These are phyloP conservation scores for Heteropelma amictum DNA, from an alignment of 2,888 invertebrate genomes.

Conservation along the genomic window DNA sequence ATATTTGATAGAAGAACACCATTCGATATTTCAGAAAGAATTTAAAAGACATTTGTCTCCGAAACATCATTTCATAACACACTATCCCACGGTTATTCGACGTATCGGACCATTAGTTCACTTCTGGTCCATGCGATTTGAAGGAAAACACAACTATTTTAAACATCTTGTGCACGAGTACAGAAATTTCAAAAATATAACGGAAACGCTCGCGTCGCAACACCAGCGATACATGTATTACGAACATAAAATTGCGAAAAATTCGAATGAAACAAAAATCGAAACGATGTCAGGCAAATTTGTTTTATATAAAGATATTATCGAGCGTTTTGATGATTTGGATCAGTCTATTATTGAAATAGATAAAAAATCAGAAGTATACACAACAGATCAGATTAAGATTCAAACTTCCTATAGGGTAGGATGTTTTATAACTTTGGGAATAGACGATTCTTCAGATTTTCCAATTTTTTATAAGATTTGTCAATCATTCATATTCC, in stretches of 20 bases:
- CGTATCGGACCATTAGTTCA: slow-evolving; percentile 35
- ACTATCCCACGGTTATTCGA: slow-evolving; percentile 42
- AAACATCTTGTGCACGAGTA: slow-evolving; percentile 40
- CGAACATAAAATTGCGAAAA: neutral
- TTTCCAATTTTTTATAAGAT: neutral
- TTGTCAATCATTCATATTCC: neutral
- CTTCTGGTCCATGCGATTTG: slow-evolving; percentile 45
- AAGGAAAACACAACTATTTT: slow-evolving; percentile 40
- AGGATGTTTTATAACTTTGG: neutral
- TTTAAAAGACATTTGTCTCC: slow-evolving; percentile 37
- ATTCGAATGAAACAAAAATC: neutral
- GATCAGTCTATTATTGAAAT: neutral
- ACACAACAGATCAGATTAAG: neutral
- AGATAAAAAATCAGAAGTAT: neutral
- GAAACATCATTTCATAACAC: slow-evolving; percentile 51
- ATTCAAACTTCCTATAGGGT: neutral
- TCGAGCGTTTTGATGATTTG: neutral
- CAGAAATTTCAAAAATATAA: slow-evolving; percentile 26
- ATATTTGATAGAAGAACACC: slow-evolving; percentile 25
- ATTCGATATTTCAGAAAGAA: slow-evolving; percentile 16
- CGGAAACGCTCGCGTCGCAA: neutral
- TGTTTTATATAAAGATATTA: neutral
- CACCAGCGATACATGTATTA: too few species aligned
- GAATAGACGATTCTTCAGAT: neutral
- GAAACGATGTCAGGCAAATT: neutral